These are phyloP conservation scores for Mythimna lalbum DNA, from an alignment of 2,888 invertebrate species.

Conservation along the genomic window DNA sequence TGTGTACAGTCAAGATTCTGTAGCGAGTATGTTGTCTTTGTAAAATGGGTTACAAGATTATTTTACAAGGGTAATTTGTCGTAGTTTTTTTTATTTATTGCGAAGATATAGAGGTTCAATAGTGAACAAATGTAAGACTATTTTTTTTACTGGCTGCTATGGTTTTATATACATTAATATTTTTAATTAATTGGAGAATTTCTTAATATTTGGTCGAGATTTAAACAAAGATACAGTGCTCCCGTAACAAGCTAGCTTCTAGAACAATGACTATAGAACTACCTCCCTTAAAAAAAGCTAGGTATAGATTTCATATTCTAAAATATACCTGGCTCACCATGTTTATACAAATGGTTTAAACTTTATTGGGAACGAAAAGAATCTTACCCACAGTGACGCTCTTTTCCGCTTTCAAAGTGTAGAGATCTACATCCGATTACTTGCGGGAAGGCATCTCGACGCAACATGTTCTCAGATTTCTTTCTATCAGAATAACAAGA, in stretches of 20 bases:
- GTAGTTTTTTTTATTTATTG: neutral
- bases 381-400: neutral
- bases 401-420: slow-evolving; percentile 16
- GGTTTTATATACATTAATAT: neutral
- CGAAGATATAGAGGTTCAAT: neutral
- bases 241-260: too few species aligned
- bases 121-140: neutral
- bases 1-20: slow-evolving; percentile 31
- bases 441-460: neutral
- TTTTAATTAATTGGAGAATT: too few species aligned
- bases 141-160: neutral
- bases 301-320: neutral
- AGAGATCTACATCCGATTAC: slow-evolving; percentile 34
- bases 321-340: neutral
- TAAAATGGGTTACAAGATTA: neutral
- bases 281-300: too few species aligned
- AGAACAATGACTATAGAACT: too few species aligned
- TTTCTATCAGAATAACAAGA: slow-evolving; percentile 9
- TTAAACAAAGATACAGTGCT: too few species aligned
- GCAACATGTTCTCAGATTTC: slow-evolving; percentile 7
- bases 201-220: too few species aligned
- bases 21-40: slow-evolving; percentile 13
- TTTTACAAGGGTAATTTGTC: neutral
- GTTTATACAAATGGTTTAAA: neutral
- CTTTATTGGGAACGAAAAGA: slow-evolving; percentile 27